Base-by-base conservation (phyloP, 2,888 invertebrate species). In the Epirrhoe tristata region DNA sequence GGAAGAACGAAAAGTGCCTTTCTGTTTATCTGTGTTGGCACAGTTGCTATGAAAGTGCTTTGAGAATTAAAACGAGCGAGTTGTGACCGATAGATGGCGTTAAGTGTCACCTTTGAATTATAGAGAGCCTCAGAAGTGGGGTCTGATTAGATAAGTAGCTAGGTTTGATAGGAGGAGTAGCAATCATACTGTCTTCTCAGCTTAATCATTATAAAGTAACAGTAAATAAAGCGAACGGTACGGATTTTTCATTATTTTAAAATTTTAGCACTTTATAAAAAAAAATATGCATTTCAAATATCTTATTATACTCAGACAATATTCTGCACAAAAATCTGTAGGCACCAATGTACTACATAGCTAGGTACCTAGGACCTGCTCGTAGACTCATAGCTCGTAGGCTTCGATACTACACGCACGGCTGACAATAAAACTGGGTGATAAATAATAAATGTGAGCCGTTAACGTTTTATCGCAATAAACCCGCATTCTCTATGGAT, bases 1-100 rank as follows among this genome's bases (percentile, higher is more conserved):
- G 86, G 88, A 83, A 88, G 86, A 88, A 89, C 89, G 87, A 88
- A 82, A 81, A 80, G 79, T 81, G 81, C 80, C 80, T 81, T 78
- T 81, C 77, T 82, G 80, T 83, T 83, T 85, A 85, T 87, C 85
- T 84, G 63, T 82, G 76, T 81, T 81, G 72, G 77, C 73, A 55
- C 58, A 59, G 64, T 43, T 6, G 54, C 24, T 48, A 48, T 39
- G 5, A 52, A 43, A 52, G 50, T 51, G 50, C 8, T 39, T 58
- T 39, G 39, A 52, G 17, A n/a, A 8, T 12, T 43, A 12, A 43
- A 43, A 12, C 39, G 12, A 12, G 39, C 39, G 5, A 8, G 12
- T 43, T 43, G n/a, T 39, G 14, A 5, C 58, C 55, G 12, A 16
- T 55, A 64, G 64, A 64, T 64, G 64, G 58, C 59, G 48, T 31